Percentiles rank a stretch among this genome's conserved stretches.
phyloP scores from a whole-genome alignment of 2,888 invertebrate species.

The Phrixothrix hirtus region DNA sequence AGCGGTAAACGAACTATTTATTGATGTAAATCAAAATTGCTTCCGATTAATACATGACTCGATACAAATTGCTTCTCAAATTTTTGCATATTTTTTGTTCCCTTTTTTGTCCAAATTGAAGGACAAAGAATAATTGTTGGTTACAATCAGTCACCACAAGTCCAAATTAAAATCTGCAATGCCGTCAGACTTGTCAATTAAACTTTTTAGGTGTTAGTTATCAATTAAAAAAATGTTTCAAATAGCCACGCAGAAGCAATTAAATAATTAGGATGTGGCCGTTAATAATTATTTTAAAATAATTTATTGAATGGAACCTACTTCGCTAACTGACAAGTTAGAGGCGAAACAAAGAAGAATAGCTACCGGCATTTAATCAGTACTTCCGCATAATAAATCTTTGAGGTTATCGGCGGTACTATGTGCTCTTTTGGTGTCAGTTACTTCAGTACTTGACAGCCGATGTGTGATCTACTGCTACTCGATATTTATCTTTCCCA shows the following conservation, averaged over 20 bases:
- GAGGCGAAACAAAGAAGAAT: slow-evolving; percentile 6
- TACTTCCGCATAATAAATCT: slow-evolving; percentile 20
- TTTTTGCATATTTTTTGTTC: too few relatives aligned
- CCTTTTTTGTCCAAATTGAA: too few relatives aligned
- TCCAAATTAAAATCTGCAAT: too few relatives aligned
- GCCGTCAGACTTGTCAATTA: too few relatives aligned
- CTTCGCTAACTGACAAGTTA: not conserved
- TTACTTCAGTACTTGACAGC: slow-evolving; percentile 11
- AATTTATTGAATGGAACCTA: slow-evolving; percentile 3
- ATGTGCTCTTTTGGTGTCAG: slow-evolving; percentile 13
- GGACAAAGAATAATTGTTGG: too few relatives aligned
- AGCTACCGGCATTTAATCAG: slow-evolving; percentile 11
- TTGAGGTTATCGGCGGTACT: slow-evolving; percentile 2
- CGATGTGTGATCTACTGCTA: slow-evolving; percentile 13
- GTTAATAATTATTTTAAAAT: slow-evolving; percentile 1
- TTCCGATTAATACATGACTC: too few relatives aligned
- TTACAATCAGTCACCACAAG: too few relatives aligned
- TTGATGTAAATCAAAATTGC: too few relatives aligned
- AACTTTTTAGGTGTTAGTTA: too few relatives aligned
- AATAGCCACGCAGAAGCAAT: slow-evolving; percentile 4
- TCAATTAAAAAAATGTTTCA: too few relatives aligned
- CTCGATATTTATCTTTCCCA: slow-evolving; percentile 15
- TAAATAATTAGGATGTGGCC: slow-evolving; percentile 12
- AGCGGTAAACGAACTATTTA: too few relatives aligned
- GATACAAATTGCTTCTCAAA: too few relatives aligned